These are phyloP conservation scores for Dendroctonus ponderosae DNA, from an alignment of 1,140 invertebrate species.

Conservation along the genomic window DNA sequence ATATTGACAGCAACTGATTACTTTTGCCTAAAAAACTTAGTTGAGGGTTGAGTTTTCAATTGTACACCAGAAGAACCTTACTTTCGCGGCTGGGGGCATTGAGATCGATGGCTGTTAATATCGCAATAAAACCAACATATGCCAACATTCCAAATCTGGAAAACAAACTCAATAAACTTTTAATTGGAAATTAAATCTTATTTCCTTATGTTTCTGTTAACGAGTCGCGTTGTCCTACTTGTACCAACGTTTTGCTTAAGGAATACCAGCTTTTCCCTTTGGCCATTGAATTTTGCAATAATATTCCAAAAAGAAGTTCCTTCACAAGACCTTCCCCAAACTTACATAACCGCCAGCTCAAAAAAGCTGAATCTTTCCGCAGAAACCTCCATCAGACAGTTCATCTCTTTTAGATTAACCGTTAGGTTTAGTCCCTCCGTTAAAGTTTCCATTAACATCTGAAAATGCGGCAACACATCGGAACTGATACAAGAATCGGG, in stretches of 20 bases:
- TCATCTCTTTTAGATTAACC: slow-evolving; percentile 24
- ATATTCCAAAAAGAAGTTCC: too few relatives aligned
- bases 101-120: slow-evolving; percentile 23
- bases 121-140: slow-evolving; percentile 11
- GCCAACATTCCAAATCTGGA: slow-evolving; percentile 14
- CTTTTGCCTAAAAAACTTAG: too few relatives aligned
- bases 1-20: slow-evolving; percentile 29
- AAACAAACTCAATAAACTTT: slow-evolving; percentile 8
- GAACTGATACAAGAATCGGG: slow-evolving; percentile 35
- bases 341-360: slow-evolving; percentile 34
- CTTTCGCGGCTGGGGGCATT: slow-evolving; percentile 3
- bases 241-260: too few relatives aligned
- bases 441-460: slow-evolving; percentile 34
- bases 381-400: slow-evolving; percentile 24
- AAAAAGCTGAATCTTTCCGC: slow-evolving; percentile 7
- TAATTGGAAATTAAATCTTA: slow-evolving; percentile 4
- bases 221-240: too few relatives aligned
- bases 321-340: background rate
- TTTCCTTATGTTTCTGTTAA: too few relatives aligned
- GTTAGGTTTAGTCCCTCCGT: slow-evolving; percentile 37
- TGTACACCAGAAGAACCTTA: too few relatives aligned
- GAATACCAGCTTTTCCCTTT: too few relatives aligned
- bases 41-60: too few relatives aligned
- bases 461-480: slow-evolving; percentile 39
- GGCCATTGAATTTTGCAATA: too few relatives aligned